Evolutionary conservation across 1,140 invertebrate species (phyloP).

Genomic region (Cylas formicarius): DNA sequence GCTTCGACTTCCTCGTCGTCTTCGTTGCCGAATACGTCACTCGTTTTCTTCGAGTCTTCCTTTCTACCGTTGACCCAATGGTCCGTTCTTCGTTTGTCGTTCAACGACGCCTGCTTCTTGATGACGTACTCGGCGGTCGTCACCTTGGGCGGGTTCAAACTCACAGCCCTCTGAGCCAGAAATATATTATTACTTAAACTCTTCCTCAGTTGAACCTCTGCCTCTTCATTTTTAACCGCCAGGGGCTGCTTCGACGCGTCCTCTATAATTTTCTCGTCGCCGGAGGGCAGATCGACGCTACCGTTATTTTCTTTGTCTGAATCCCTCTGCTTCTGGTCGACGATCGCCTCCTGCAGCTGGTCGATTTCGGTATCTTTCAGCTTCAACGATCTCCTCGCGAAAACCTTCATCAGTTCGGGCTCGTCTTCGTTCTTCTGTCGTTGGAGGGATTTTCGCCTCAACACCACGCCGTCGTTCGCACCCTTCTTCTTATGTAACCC

Average conservation of each 20-base stretch:
- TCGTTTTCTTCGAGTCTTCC: slow-evolving; percentile 22
- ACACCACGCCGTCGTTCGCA: slow-evolving; percentile 40
- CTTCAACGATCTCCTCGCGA: slow-evolving; percentile 67
- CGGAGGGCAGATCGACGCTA: slow-evolving; percentile 44
- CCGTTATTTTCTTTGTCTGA: slow-evolving; percentile 39
- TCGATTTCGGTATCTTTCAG: slow-evolving; percentile 61
- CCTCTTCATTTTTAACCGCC: slow-evolving; percentile 9
- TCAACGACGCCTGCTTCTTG: slow-evolving; percentile 31
- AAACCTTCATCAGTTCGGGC: slow-evolving; percentile 72
- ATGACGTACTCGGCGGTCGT: slow-evolving; percentile 19
- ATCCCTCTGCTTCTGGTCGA: slow-evolving; percentile 20
- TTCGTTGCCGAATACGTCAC: slow-evolving; percentile 31
- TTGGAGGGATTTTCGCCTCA: slow-evolving; percentile 50
- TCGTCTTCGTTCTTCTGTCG: slow-evolving; percentile 52
- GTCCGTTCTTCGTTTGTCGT: slow-evolving; percentile 31
- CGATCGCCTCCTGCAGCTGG: slow-evolving; percentile 34
- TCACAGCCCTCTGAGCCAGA: slow-evolving; percentile 30
- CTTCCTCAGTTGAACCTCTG: slow-evolving; percentile 16
- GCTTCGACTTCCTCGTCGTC: slow-evolving; percentile 41
- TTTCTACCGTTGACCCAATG: slow-evolving; percentile 31
- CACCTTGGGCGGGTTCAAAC: slow-evolving; percentile 25
- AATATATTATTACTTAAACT: slow-evolving; percentile 26
- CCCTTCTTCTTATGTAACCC: slow-evolving; percentile 31
- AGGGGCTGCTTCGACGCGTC: slow-evolving; percentile 25
- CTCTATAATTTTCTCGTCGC: slow-evolving; percentile 26